A percentile compares a stretch with the other conserved stretches of the same genome.
phyloP scores from a whole-genome alignment of 2,797 vertebrate species.

The Lepilemur ruficaudatus region DNA sequence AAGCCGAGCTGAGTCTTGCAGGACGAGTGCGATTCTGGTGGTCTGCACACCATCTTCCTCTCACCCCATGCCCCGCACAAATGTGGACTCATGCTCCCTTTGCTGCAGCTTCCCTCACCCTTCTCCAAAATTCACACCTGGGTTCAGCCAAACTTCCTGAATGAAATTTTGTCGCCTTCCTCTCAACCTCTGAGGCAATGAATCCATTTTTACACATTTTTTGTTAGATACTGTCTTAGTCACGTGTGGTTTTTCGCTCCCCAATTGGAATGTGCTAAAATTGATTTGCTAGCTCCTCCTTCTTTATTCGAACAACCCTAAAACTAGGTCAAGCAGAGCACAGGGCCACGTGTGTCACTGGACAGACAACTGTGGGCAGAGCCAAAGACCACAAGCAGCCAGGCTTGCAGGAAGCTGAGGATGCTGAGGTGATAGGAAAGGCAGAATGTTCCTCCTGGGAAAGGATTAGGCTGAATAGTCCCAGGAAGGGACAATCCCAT shows the following conservation, averaged over 20 bases:
- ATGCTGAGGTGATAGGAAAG: not conserved
- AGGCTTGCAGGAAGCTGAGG: not conserved
- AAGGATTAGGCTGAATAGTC: not conserved
- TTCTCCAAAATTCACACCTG: not conserved
- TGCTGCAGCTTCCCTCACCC: not conserved
- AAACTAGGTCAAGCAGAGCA: not conserved
- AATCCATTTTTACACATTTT: not conserved
- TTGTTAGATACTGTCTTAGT: not conserved
- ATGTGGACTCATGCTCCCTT: not conserved
- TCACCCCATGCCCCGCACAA: not conserved
- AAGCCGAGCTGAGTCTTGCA: not conserved
- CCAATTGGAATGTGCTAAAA: not conserved
- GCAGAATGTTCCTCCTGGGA: not conserved
- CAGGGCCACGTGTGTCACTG: not conserved
- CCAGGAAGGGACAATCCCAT: not conserved
- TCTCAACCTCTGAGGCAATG: not conserved
- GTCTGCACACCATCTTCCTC: not conserved
- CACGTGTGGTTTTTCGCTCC: not conserved
- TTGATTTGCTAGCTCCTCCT: not conserved
- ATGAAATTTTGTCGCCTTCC: not conserved
- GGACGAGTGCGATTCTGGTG: not conserved
- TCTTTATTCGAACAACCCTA: not conserved
- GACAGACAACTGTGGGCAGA: accelerated
- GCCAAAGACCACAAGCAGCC: not conserved
- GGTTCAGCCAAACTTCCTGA: not conserved